phyloP scores from a whole-genome alignment of 2,888 invertebrate genomes.

The Drosophila infuscata region DNA sequence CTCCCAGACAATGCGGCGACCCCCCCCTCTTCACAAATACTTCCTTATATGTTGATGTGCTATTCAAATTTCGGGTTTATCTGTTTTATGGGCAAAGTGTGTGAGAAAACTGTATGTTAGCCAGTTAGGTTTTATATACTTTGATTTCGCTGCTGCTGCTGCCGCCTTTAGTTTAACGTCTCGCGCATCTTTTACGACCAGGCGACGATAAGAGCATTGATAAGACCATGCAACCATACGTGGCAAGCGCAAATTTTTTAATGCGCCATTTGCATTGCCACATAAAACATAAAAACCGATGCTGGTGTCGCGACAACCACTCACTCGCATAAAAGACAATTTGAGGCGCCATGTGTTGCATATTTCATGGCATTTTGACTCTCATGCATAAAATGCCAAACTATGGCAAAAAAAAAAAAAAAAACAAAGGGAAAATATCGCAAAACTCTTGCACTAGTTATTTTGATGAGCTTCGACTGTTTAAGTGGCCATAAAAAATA shows the following conservation, averaged over 20 bases:
- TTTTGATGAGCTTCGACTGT: constrained; percentile 60
- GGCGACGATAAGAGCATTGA: constrained; percentile 64
- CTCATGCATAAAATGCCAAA: constrained; percentile 59
- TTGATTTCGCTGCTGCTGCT: constrained; percentile 52
- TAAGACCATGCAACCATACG: constrained; percentile 57
- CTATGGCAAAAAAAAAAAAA: constrained; percentile 7
- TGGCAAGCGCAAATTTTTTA: constrained; percentile 74
- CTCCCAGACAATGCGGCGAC: constrained; percentile 67
- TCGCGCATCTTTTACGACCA: constrained; percentile 67
- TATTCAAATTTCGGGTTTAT: constrained; percentile 74
- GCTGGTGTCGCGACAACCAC: constrained; percentile 21
- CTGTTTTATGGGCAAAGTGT: constrained; percentile 74
- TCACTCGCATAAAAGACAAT: constrained; percentile 68
- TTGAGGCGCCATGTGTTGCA: constrained; percentile 76
- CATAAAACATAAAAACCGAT: constrained; percentile 59
- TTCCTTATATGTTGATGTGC: background rate
- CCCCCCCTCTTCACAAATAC: constrained; percentile 15
- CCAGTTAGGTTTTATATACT: constrained; percentile 73
- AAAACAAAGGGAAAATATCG: constrained; percentile 10
- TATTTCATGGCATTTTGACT: constrained; percentile 75
- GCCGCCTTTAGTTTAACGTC: constrained; percentile 67
- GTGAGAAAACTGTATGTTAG: constrained; percentile 55
- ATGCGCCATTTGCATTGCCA: constrained; percentile 73
- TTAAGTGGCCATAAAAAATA: constrained; percentile 68
- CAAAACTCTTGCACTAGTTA: constrained; percentile 33